Percentiles rank a stretch among this genome's conserved stretches.
These are phyloP conservation scores for Philopedon plagiatum DNA, from an alignment of 2,888 invertebrate genomes.

Conservation along the genomic window DNA sequence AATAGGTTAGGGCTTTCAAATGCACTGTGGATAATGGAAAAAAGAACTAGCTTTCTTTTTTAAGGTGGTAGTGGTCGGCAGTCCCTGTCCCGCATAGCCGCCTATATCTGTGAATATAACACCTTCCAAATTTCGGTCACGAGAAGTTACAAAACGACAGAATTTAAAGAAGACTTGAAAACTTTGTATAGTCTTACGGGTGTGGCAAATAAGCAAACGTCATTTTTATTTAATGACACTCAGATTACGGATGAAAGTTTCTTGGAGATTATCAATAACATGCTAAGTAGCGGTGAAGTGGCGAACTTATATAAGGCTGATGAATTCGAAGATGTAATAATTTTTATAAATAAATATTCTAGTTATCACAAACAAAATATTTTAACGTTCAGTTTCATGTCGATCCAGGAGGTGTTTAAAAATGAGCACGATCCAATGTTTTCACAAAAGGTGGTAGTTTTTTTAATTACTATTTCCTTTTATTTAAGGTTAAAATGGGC, in stretches of 20 bases:
- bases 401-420: no score
- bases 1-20: conserved; percentile 72
- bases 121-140: conserved; percentile 86
- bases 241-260: conserved; percentile 89
- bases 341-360: neutral
- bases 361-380: neutral
- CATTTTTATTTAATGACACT: conserved; percentile 89
- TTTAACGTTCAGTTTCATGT: no score
- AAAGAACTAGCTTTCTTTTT: conserved; percentile 8
- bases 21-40: neutral
- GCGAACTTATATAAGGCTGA: conserved; percentile 90
- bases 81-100: conserved; percentile 82
- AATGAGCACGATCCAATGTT: conserved; percentile 2
- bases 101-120: conserved; percentile 84
- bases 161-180: conserved; percentile 89
- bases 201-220: conserved; percentile 80
- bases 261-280: conserved; percentile 90
- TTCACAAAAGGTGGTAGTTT: no score
- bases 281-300: conserved; percentile 90
- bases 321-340: conserved; percentile 86
- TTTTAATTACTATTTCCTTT: no score
- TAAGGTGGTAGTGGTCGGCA: conserved; percentile 88
- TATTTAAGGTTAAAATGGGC: conserved; percentile 74
- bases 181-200: conserved; percentile 80
- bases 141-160: conserved; percentile 81